Base-by-base conservation (phyloP, 1,140 invertebrate species). In the Brachystomella parvula region DNA sequence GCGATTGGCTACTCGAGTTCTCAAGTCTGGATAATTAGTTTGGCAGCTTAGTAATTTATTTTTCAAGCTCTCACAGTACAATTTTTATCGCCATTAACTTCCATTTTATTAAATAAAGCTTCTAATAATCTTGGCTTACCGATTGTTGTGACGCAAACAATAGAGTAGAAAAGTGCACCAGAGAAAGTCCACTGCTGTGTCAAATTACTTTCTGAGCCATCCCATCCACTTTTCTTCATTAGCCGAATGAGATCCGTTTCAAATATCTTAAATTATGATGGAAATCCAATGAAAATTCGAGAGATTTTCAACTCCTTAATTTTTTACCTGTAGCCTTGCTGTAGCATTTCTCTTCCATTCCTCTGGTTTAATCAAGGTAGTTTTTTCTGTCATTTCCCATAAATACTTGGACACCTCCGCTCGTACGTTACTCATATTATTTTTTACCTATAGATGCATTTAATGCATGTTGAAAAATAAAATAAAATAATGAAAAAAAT, bases 101-200 rank as follows among this genome's bases (percentile, higher is more conserved):
- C n/a, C n/a, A 12, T 44, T n/a, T 44, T 44, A n/a, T 21, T n/a
- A 57, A 21, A 12, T 44, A 12, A 12, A 44, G 9, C 9, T 12
- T n/a, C 39, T 44, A 44, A 44, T 44, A n/a, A n/a, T n/a, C n/a
- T 44, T 44, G 9, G 39, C 68, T 70, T 69, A 73, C 71, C 71
- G 33, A 73, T 73, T 49, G 71, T 73, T 19, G 71, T 71, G 33
- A 71, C 64, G 15, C 97, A 93, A 73, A 97, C 96, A 73, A 98
- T 92, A 64, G 92, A 96, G 79, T 97, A 98, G 78, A 97, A 94
- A 1, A 97, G 83, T 1, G 92, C 89, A 2, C 93, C 94, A 17
- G 88, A 85, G 75, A 94, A 90, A 1, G 89, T 92, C 92, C 92
- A 94, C 76, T 93, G 90, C 63, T 86, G 84, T 68, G 83, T 84